Conservation (phyloP, 2,888 invertebrate genomes). For the Ennomos quercinarius region DNA sequence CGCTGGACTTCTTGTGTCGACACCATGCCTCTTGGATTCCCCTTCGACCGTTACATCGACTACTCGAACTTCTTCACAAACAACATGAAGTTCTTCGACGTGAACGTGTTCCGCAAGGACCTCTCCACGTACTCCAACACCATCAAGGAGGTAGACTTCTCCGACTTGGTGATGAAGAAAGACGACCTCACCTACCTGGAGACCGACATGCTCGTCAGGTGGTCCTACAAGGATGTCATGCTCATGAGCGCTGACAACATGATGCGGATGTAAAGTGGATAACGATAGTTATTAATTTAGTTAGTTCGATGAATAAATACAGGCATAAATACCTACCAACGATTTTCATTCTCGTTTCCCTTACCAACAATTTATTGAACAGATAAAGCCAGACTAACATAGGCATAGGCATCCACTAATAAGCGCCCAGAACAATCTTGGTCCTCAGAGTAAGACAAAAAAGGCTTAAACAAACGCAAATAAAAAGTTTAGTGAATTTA, state of each 20-base stretch:
- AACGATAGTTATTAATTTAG: constrained; percentile 21
- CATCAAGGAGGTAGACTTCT: constrained; percentile 67
- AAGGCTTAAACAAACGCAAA: too few relatives aligned
- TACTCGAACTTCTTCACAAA: constrained; percentile 85
- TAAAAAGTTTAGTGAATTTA: constrained; percentile 5
- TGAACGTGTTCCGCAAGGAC: constrained; percentile 87
- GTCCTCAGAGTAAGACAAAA: too few relatives aligned
- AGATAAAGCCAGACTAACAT: neutral
- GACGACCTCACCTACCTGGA: constrained; percentile 76
- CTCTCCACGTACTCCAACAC: constrained; percentile 60
- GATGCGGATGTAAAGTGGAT: constrained; percentile 57
- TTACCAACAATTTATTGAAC: neutral
- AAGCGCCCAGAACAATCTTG: too few relatives aligned
- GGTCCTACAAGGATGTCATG: constrained; percentile 76
- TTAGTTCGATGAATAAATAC: constrained; percentile 27
- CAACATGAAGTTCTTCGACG: constrained; percentile 88
- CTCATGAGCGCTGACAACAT: constrained; percentile 69
- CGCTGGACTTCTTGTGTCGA: constrained; percentile 86
- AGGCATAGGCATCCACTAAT: too few relatives aligned
- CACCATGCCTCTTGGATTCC: constrained; percentile 89
- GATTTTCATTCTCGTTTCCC: constrained; percentile 23
- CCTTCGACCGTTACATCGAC: constrained; percentile 89
- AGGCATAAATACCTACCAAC: constrained; percentile 27
- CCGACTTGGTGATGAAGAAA: constrained; percentile 73
- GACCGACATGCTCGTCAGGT: constrained; percentile 66